Conservation (phyloP, 92 coral and sea anemone species). For the Parazoanthus atlanticus region DNA sequence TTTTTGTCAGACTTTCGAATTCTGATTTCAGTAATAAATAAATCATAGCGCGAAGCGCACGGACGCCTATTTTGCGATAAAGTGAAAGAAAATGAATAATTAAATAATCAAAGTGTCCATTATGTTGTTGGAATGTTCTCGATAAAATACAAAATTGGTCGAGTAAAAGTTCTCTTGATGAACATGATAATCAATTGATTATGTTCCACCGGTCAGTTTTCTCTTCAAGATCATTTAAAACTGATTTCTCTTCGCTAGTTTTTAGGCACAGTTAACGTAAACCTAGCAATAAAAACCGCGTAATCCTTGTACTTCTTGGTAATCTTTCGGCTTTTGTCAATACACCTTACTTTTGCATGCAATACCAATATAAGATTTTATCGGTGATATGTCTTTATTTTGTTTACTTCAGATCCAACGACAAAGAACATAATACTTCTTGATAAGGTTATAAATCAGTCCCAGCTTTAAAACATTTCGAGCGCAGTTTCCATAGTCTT, state of each 20-base stretch:
- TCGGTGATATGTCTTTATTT: neutral
- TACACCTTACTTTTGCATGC: neutral
- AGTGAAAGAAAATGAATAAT: neutral
- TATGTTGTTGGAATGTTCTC: neutral
- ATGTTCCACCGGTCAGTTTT: no score
- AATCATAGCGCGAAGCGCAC: neutral
- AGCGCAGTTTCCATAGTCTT: neutral
- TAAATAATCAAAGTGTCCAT: neutral
- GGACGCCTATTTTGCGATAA: neutral
- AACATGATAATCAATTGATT: no score
- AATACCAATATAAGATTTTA: constrained; percentile 8
- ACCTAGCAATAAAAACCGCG: neutral
- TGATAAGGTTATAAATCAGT: no score
- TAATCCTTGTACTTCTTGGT: no score
- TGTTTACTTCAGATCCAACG: neutral
- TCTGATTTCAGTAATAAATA: neutral
- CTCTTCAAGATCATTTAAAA: no score
- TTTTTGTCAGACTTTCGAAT: neutral
- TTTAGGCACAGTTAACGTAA: neutral
- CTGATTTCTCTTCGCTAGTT: no score
- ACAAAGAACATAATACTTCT: neutral
- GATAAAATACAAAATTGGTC: neutral
- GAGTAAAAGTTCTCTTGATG: neutral
- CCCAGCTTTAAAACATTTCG: neutral
- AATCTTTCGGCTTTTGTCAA: neutral